Evolutionary conservation across 1,140 invertebrate species (phyloP).

Genomic region (Drosophila ogumai): DNA sequence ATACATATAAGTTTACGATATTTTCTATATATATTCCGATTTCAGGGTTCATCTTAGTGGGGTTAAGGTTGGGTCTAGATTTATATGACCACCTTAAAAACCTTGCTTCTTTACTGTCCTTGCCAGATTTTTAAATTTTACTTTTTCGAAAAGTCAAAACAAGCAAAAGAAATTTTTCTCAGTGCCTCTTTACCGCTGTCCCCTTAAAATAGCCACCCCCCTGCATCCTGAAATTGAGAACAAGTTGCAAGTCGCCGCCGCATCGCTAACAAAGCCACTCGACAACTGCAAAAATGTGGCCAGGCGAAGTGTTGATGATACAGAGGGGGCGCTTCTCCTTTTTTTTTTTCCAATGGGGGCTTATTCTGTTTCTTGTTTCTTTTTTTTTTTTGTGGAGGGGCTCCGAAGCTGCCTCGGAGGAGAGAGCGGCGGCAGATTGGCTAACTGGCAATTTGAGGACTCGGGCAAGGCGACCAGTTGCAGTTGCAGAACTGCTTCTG

Average conservation of each 20-base stretch:
- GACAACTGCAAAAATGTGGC: constrained; percentile 76
- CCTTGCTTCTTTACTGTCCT: not conserved
- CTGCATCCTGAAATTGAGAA: constrained; percentile 39
- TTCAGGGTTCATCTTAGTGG: no score
- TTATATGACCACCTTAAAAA: no score
- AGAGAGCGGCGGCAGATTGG: constrained; percentile 38
- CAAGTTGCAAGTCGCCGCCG: constrained; percentile 68
- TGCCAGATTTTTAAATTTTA: not conserved
- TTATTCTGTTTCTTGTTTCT: constrained; percentile 5
- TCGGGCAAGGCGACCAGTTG: constrained; percentile 44
- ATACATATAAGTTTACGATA: no score
- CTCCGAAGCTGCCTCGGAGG: constrained; percentile 5
- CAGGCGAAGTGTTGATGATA: constrained; percentile 39
- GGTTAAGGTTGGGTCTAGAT: no score
- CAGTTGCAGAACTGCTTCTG: constrained; percentile 50
- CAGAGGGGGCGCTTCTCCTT: constrained; percentile 27
- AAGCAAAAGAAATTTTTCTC: not conserved
- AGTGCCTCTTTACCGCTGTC: not conserved
- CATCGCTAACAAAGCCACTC: constrained; percentile 72
- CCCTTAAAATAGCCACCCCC: constrained; percentile 25
- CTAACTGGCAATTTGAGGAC: constrained; percentile 69
- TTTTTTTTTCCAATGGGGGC: constrained; percentile 26
- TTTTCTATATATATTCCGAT: no score
- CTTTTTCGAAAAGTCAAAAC: no score
- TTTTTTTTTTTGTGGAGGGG: not conserved